Evolutionary conservation across 2,797 vertebrate species (phyloP), one percentile per base, ranked within the genome.

Genomic region (Poecilia wingei): DNA sequence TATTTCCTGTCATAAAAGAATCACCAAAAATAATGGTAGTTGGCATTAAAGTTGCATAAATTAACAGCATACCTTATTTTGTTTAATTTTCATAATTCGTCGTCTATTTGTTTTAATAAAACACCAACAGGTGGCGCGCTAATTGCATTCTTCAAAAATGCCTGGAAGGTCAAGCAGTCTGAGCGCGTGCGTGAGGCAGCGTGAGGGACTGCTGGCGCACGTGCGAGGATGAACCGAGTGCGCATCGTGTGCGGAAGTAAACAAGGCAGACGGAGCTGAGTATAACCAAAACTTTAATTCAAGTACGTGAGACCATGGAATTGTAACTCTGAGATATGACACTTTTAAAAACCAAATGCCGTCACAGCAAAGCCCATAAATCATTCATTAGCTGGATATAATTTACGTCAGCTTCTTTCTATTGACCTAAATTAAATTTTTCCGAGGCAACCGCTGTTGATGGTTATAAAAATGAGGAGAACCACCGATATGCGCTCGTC

Each of bases 51-150:
- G n/a, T 33, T 61, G 28, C 59, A 12, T n/a, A 46, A 3, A 13
- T 18, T 20, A 20, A 20, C 16, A 16, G 14, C n/a, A 1, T 22
- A 22, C 16, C 28, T 49, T 33, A 3, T 33, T 49, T 22, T 72
- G 18, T 73, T 36, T 1, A 25, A 12, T 45, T 28, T 28, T 57
- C 25, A 6, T 43, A 25, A 20, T 45, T 20, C 2, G n/a, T 25
- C 4, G 3, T 46, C 36, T 36, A 5, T 18, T 0, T 71, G 72
- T 39, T 83, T 28, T 22, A 20, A 8, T n/a, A 0, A 28, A 41
- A 14, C 13, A 3, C 81, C 93, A 72, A 76, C 61, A 91, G 92
- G 88, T 59, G 92, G 90, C 88, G 92, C 89, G 83, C 73, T 57
- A 69, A 68, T 72, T 80, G 31, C 84, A 82, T 33, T 18, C 25